These are phyloP conservation scores for Typhlomys cinereus DNA, from an alignment of 2,113 vertebrate genomes.

Conservation along the genomic window DNA sequence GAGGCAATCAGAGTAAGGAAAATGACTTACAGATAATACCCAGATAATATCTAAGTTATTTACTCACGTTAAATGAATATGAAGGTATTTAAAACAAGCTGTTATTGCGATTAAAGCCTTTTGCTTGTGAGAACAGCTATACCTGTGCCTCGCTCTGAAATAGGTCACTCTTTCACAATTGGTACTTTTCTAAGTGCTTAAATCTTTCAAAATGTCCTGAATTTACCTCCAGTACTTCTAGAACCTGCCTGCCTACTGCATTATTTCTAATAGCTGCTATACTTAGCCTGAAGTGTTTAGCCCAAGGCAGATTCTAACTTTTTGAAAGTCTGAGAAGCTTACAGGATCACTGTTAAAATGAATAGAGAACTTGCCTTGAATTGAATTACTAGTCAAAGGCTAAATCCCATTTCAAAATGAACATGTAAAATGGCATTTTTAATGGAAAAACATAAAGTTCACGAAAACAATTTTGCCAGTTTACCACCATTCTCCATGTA, in stretches of 20 bases:
- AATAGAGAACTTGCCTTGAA: neutral
- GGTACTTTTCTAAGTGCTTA: conserved; percentile 3
- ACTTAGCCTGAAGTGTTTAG: conserved; percentile 52
- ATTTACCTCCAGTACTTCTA: conserved; percentile 48
- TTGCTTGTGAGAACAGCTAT: neutral
- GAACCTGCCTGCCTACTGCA: neutral
- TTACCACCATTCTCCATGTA: neutral
- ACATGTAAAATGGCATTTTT: conserved; percentile 12
- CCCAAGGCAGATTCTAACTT: conserved; percentile 14
- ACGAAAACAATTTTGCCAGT: neutral
- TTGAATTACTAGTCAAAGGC: conserved; percentile 35
- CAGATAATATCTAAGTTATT: neutral
- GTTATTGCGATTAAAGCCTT: neutral
- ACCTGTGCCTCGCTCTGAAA: conserved; percentile 16
- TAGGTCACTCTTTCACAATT: conserved; percentile 55
- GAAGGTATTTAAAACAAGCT: neutral
- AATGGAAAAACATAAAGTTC: neutral
- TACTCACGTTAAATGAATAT: neutral
- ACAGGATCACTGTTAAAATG: conserved; percentile 9
- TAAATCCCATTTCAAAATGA: neutral
- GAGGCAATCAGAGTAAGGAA: neutral
- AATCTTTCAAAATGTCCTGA: conserved; percentile 51
- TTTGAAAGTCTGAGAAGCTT: neutral
- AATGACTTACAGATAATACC: neutral
- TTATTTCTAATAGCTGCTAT: conserved; percentile 55